Evolutionary conservation across 2,797 vertebrate species (phyloP).

Genomic region (Decapterus maruadsi): DNA sequence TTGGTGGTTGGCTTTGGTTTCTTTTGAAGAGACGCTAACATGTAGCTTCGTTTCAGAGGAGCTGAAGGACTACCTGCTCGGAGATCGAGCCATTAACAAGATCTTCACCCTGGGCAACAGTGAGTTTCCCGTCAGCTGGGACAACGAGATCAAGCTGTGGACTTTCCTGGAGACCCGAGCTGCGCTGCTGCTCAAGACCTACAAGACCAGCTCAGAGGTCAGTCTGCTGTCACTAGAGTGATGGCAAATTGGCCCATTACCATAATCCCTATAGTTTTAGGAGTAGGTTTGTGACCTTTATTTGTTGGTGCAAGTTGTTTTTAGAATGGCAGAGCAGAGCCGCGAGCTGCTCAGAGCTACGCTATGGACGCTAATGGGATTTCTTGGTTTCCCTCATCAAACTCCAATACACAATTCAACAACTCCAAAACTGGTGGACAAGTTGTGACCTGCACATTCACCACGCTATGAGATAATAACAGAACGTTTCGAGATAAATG

Average conservation of each 20-base stretch:
- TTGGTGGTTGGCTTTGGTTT: background rate
- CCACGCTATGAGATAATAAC: too few relatives aligned
- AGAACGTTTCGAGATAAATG: too few relatives aligned
- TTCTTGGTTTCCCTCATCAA: too few relatives aligned
- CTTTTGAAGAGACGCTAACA: slow-evolving; percentile 2
- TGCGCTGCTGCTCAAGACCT: slow-evolving; percentile 95
- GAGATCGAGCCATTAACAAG: slow-evolving; percentile 93
- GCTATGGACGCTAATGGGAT: too few relatives aligned
- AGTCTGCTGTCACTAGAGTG: background rate
- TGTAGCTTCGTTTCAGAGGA: slow-evolving; percentile 86
- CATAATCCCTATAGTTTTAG: too few relatives aligned
- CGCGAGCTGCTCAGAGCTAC: too few relatives aligned
- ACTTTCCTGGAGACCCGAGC: slow-evolving; percentile 97
- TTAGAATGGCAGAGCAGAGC: too few relatives aligned
- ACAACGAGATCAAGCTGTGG: slow-evolving; percentile 99
- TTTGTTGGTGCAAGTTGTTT: too few relatives aligned
- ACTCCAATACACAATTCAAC: too few relatives aligned
- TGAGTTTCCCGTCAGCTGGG: slow-evolving; percentile 97
- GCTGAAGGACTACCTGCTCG: slow-evolving; percentile 93
- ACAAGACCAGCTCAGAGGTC: slow-evolving; percentile 95
- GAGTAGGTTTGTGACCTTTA: too few relatives aligned
- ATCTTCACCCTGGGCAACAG: slow-evolving; percentile 97
- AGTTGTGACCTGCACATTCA: too few relatives aligned
- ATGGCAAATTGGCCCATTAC: background rate
- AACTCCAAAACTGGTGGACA: too few relatives aligned